Conservation (phyloP, 1,140 invertebrate genomes). For the Diuraphis noxia region DNA sequence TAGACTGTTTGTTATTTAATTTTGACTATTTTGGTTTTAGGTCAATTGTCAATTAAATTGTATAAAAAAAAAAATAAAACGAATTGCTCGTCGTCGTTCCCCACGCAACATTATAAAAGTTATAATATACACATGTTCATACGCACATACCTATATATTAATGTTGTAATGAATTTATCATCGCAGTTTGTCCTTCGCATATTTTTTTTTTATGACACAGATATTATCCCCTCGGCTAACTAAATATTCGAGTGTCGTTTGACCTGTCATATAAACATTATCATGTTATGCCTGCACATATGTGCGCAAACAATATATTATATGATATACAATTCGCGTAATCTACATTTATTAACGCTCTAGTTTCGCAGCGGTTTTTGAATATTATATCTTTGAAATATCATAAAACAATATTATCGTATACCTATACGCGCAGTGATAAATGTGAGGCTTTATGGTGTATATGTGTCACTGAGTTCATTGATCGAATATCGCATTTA, state of each 20-base stretch:
- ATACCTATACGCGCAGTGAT: background rate
- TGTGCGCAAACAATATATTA: background rate
- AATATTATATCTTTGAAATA: background rate
- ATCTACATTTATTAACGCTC: background rate
- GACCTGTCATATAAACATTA: background rate
- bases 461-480: conserved; percentile 11
- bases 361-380: background rate
- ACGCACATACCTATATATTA: background rate
- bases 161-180: background rate
- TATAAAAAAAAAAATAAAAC: background rate
- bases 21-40: conserved; percentile 6
- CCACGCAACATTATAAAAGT: background rate
- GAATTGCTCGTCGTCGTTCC: background rate
- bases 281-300: background rate
- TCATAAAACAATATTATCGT: conserved; percentile 7
- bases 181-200: background rate
- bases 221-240: background rate
- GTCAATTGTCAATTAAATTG: conserved; percentile 20
- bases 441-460: background rate
- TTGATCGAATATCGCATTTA: background rate
- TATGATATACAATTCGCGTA: background rate
- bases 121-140: background rate
- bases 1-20: background rate
- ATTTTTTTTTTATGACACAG: background rate
- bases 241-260: conserved; percentile 13